phyloP scores from a whole-genome alignment of 1,140 invertebrate genomes.

The Chironomus tepperi region DNA sequence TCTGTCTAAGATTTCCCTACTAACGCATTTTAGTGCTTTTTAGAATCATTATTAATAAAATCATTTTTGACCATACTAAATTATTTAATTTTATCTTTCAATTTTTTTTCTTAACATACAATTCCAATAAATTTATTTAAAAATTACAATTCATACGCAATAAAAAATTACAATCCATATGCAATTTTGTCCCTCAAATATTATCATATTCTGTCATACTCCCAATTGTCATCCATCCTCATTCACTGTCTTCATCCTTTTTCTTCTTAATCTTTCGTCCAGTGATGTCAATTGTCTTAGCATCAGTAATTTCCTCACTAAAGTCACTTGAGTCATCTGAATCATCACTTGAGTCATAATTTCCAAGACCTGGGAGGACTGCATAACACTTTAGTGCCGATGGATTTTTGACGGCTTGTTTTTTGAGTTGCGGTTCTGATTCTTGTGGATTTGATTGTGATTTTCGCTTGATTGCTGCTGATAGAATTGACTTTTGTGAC shows the following conservation, averaged over 20 bases:
- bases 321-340: conserved; percentile 55
- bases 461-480: conserved; percentile 49
- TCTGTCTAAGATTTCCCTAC: too few relatives aligned
- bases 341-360: conserved; percentile 57
- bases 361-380: conserved; percentile 66
- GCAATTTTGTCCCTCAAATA: too few relatives aligned
- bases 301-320: conserved; percentile 40
- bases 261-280: conserved; percentile 46
- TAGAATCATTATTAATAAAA: too few relatives aligned
- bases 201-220: too few relatives aligned
- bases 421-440: conserved; percentile 27
- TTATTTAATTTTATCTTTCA: too few relatives aligned
- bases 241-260: conserved; percentile 32
- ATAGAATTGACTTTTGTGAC: conserved; percentile 35
- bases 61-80: too few relatives aligned
- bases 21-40: too few relatives aligned
- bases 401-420: conserved; percentile 32
- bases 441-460: conserved; percentile 46
- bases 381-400: conserved; percentile 56
- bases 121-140: too few relatives aligned
- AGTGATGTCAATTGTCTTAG: conserved; percentile 45
- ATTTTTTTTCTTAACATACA: too few relatives aligned
- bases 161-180: too few relatives aligned
- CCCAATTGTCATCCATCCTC: not conserved
- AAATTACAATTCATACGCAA: too few relatives aligned